These are phyloP conservation scores for Anastrepha ludens DNA, from an alignment of 1,140 invertebrate genomes.

Conservation along the genomic window DNA sequence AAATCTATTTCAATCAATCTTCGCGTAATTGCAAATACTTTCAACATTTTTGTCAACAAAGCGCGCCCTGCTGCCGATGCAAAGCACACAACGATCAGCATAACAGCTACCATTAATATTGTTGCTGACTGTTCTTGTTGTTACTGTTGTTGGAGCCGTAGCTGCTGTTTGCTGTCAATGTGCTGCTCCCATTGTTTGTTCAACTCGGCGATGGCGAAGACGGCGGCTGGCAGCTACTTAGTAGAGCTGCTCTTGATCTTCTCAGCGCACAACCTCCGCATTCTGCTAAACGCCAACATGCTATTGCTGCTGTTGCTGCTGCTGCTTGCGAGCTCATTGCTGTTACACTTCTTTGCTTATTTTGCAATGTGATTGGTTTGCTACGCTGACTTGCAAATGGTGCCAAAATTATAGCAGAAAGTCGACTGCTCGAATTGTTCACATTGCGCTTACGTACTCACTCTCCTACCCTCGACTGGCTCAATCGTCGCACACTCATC, in stretches of 20 bases:
- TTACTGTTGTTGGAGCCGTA: not conserved
- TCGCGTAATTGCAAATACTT: constrained; percentile 53
- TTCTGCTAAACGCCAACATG: constrained; percentile 4
- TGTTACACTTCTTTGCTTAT: not conserved
- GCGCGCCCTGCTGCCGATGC: constrained; percentile 45
- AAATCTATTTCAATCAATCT: constrained; percentile 55
- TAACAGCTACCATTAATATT: constrained; percentile 51
- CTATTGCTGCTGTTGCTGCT: not conserved
- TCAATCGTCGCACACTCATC: not conserved
- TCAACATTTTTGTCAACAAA: constrained; percentile 53
- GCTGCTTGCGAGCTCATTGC: not conserved
- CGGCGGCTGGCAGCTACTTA: constrained; percentile 11
- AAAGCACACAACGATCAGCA: not conserved
- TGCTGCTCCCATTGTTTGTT: constrained; percentile 47
- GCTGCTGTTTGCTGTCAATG: constrained; percentile 22
- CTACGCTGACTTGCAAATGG: constrained; percentile 8
- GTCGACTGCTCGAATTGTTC: not conserved
- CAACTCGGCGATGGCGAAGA: not conserved
- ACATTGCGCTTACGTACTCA: not conserved
- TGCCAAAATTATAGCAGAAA: constrained; percentile 35
- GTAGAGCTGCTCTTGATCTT: constrained; percentile 47
- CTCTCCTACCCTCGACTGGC: not conserved
- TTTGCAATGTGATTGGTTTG: not conserved
- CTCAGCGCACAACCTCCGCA: constrained; percentile 49
- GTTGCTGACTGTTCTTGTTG: not conserved